Conservation (phyloP, 1,140 invertebrate species). For the Planococcus citri region DNA sequence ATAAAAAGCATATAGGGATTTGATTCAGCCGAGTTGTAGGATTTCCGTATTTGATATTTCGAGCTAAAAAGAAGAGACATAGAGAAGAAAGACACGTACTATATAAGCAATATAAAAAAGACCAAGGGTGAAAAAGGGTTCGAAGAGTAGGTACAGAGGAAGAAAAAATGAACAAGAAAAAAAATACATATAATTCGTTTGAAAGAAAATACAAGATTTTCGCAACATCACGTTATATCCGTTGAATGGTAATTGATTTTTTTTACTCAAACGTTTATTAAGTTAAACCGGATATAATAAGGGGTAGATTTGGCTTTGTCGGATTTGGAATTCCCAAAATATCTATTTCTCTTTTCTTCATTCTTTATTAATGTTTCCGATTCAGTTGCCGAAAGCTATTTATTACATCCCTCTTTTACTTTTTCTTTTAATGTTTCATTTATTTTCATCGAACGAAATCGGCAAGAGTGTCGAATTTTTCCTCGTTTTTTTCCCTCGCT, state of each 20-base stretch:
- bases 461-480: no score
- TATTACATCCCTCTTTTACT: neutral
- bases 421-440: neutral
- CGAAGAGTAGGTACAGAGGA: no score
- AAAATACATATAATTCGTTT: neutral
- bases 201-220: neutral
- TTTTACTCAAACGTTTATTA: slow-evolving; percentile 3
- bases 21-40: no score
- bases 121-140: no score
- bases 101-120: no score
- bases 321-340: slow-evolving; percentile 2
- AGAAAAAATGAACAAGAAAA: neutral
- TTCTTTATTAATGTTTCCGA: slow-evolving; percentile 7
- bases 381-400: slow-evolving; percentile 6
- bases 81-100: no score
- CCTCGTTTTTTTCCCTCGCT: neutral
- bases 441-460: neutral
- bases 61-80: no score
- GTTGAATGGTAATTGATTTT: neutral
- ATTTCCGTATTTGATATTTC: no score
- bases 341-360: neutral
- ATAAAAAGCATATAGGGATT: no score
- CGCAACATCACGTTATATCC: slow-evolving; percentile 2
- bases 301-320: neutral
- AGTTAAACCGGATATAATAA: slow-evolving; percentile 7